These are phyloP conservation scores for Entosphenus tridentatus DNA, from an alignment of 2,113 vertebrate species.

Conservation along the genomic window DNA sequence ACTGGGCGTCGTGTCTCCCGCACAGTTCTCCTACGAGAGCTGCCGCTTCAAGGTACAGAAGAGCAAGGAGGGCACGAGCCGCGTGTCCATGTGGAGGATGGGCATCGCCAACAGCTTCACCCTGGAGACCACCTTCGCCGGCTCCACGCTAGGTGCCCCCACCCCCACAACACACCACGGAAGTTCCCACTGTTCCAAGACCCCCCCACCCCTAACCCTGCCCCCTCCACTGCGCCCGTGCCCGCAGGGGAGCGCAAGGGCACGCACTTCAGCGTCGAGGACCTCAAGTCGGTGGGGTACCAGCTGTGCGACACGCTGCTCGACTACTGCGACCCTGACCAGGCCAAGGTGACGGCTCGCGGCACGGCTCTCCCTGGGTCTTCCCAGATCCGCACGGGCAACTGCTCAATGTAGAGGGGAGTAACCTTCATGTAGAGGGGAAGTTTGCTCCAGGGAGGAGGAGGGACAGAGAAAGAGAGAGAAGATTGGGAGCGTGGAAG, in stretches of 20 bases:
- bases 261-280: constrained; percentile 45
- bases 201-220: too few relatives aligned
- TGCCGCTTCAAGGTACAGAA: constrained; percentile 29
- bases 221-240: too few relatives aligned
- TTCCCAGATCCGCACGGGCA: constrained; percentile 15
- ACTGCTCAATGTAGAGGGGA: constrained; percentile 21
- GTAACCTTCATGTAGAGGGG: constrained; percentile 9
- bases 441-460: too few relatives aligned
- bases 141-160: constrained; percentile 46
- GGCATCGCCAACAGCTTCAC: constrained; percentile 75
- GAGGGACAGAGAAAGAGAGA: too few relatives aligned
- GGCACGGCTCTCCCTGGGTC: not conserved
- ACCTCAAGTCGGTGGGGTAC: constrained; percentile 50
- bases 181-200: not conserved
- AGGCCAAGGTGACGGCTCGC: constrained; percentile 30
- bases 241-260: constrained; percentile 33
- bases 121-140: constrained; percentile 58
- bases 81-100: constrained; percentile 36
- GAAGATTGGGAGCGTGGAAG: too few relatives aligned
- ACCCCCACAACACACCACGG: not conserved
- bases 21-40: constrained; percentile 34
- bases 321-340: constrained; percentile 60
- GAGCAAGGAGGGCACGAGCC: constrained; percentile 28
- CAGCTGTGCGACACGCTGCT: constrained; percentile 64
- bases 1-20: too few relatives aligned